A percentile compares a stretch with the other conserved stretches of the same genome.
These are phyloP conservation scores for Lamproptera curius DNA, from an alignment of 2,888 invertebrate species.

Conservation along the genomic window DNA sequence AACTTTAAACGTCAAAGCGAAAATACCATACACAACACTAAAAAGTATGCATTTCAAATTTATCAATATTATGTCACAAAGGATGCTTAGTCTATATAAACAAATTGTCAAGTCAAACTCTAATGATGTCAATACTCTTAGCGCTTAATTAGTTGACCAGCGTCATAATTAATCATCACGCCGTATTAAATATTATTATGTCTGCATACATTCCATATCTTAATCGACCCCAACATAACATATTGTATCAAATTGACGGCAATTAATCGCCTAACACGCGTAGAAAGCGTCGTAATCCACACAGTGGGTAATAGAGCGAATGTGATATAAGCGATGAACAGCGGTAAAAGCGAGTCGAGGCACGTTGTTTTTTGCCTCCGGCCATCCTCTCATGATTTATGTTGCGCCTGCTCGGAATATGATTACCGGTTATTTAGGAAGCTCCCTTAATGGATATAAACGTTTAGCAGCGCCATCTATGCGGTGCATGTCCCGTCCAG, in stretches of 20 bases:
- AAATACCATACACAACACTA: no score
- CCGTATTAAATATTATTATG: slow-evolving; percentile 28
- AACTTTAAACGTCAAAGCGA: no score
- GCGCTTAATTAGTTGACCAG: no score
- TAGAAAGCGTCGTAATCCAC: slow-evolving; percentile 34
- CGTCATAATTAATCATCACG: slow-evolving; percentile 10
- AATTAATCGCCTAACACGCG: slow-evolving; percentile 22
- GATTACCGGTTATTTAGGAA: slow-evolving; percentile 55
- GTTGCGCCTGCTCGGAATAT: slow-evolving; percentile 61
- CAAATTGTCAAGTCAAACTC: no score
- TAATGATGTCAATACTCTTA: no score
- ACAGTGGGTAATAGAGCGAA: slow-evolving; percentile 52
- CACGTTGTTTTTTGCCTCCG: slow-evolving; percentile 61
- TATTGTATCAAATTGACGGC: slow-evolving; percentile 19
- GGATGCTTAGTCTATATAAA: no score
- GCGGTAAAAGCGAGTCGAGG: slow-evolving; percentile 52
- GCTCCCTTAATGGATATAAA: slow-evolving; percentile 74
- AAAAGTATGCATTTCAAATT: no score
- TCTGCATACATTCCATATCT: no score
- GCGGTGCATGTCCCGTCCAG: no score
- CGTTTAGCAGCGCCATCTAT: slow-evolving; percentile 63
- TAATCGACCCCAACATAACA: no score
- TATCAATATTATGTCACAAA: no score
- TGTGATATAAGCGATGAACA: slow-evolving; percentile 60
- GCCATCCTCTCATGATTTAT: slow-evolving; percentile 70